Percentiles rank a stretch among this genome's conserved stretches.
Evolutionary conservation across 1,140 invertebrate species (phyloP).

Genomic region (Zophobas morio): DNA sequence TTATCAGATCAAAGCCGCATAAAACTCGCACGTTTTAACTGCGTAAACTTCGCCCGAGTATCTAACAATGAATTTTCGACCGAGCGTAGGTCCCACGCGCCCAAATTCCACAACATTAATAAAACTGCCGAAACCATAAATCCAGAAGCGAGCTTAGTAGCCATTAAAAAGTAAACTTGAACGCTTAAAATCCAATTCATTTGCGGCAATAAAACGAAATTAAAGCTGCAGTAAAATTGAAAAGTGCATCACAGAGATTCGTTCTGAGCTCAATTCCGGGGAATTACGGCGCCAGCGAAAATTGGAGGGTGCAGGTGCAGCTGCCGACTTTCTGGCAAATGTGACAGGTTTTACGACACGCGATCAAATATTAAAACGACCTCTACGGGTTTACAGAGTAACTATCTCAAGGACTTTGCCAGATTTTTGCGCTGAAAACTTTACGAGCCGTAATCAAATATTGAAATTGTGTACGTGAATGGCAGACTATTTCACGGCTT

Average conservation of each 20-base stretch:
- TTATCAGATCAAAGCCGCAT: too few species aligned
- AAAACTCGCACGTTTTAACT: too few species aligned
- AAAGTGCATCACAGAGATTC: slow-evolving; percentile 1
- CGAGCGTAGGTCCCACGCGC: too few species aligned
- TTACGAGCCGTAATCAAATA: slow-evolving; percentile 3
- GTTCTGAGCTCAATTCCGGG: slow-evolving; percentile 1
- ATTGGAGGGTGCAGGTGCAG: slow-evolving; percentile 26
- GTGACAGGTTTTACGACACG: slow-evolving; percentile 15
- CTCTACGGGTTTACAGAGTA: not conserved
- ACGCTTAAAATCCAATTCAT: not conserved
- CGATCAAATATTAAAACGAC: slow-evolving; percentile 4
- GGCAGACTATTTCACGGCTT: not conserved
- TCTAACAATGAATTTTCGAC: too few species aligned
- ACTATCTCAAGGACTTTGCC: slow-evolving; percentile 6
- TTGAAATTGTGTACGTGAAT: slow-evolving; percentile 11
- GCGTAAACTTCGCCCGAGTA: too few species aligned
- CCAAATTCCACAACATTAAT: too few species aligned
- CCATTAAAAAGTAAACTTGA: too few species aligned
- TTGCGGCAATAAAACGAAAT: not conserved
- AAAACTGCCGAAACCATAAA: too few species aligned
- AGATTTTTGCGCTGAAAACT: slow-evolving; percentile 4
- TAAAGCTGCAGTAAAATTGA: not conserved
- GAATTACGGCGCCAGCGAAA: slow-evolving; percentile 17
- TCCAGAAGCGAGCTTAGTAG: too few species aligned
- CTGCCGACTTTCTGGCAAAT: not conserved